Conservation (phyloP, 2,888 invertebrate genomes). For the Ypsolopha scabrella region DNA sequence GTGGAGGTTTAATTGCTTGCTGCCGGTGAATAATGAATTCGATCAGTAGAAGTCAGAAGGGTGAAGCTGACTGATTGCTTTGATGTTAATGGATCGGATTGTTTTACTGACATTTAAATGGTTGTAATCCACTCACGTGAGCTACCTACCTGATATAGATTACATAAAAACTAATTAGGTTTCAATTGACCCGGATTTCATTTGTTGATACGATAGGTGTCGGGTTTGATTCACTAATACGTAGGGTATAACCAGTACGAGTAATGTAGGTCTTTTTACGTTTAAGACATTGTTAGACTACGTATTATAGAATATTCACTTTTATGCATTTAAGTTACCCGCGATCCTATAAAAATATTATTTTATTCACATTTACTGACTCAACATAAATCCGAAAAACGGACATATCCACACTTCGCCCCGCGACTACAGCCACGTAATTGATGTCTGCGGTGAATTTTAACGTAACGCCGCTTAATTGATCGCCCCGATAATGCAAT, state of each 20-base stretch:
- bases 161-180: too few relatives aligned
- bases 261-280: too few relatives aligned
- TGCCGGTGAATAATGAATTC: slow-evolving; percentile 67
- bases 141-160: too few relatives aligned
- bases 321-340: too few relatives aligned
- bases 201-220: too few relatives aligned
- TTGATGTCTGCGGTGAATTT: slow-evolving; percentile 56
- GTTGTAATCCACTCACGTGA: not conserved
- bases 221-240: too few relatives aligned
- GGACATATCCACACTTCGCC: slow-evolving; percentile 30
- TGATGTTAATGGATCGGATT: slow-evolving; percentile 37
- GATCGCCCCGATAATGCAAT: slow-evolving; percentile 51
- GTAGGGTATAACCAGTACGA: too few relatives aligned
- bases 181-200: too few relatives aligned
- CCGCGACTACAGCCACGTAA: slow-evolving; percentile 27
- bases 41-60: slow-evolving; percentile 56
- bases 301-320: too few relatives aligned
- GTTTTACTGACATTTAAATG: slow-evolving; percentile 13
- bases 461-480: slow-evolving; percentile 59
- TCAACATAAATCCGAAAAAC: too few relatives aligned
- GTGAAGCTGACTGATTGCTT: slow-evolving; percentile 43
- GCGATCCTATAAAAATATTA: too few relatives aligned
- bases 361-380: not conserved
- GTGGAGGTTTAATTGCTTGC: slow-evolving; percentile 68
- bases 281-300: too few relatives aligned